A percentile compares a stretch with the other conserved stretches of the same genome.
phyloP scores from a whole-genome alignment of 1,140 invertebrate genomes.

The Pogonomyrmex californicus region DNA sequence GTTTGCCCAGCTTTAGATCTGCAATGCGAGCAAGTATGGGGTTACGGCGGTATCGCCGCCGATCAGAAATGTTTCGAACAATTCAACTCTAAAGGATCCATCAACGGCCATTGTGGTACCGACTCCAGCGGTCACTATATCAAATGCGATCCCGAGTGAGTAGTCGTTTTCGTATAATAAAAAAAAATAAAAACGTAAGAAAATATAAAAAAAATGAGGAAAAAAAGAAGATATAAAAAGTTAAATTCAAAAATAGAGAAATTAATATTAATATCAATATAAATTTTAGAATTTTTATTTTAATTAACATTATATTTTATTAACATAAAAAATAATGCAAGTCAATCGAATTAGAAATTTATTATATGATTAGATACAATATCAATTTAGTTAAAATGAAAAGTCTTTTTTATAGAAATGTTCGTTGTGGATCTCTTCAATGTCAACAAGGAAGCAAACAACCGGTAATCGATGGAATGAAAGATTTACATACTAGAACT shows the following conservation, averaged over 20 bases:
- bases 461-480: slow-evolving; percentile 92
- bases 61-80: slow-evolving; percentile 96
- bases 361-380: not conserved
- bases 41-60: slow-evolving; percentile 91
- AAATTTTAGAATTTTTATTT: not conserved
- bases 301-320: slow-evolving; percentile 6
- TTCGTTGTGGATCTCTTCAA: slow-evolving; percentile 95
- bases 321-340: not conserved
- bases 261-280: not conserved
- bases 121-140: slow-evolving; percentile 93
- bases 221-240: not conserved
- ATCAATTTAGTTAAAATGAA: not conserved
- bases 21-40: slow-evolving; percentile 97
- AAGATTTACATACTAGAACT: slow-evolving; percentile 94
- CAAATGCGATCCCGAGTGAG: slow-evolving; percentile 96
- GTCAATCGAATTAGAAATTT: not conserved
- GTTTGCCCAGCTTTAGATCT: slow-evolving; percentile 94
- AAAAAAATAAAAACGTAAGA: not conserved
- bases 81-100: slow-evolving; percentile 97
- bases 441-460: slow-evolving; percentile 94
- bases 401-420: slow-evolving; percentile 89
- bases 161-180: slow-evolving; percentile 72
- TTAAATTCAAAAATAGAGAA: not conserved
- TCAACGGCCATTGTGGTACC: slow-evolving; percentile 97
- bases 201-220: not conserved